Conservation (phyloP, 2,113 vertebrate species). For the Plotosus lineatus region DNA sequence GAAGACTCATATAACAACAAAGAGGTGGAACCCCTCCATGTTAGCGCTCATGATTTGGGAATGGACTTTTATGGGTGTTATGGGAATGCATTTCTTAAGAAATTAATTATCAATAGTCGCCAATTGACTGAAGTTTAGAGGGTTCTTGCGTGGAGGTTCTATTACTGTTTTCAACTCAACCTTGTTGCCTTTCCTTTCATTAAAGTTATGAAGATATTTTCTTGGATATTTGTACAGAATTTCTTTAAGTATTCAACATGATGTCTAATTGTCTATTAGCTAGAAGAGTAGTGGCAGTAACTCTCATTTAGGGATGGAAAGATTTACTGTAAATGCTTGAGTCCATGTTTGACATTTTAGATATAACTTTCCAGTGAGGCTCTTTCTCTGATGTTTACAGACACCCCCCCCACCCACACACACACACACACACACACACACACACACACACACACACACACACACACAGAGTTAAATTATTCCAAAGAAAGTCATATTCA, state of each 20-base stretch:
- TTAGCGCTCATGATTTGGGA: neutral
- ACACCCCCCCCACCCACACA: too few relatives aligned
- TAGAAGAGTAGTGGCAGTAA: neutral
- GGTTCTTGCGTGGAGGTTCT: neutral
- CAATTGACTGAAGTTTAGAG: neutral
- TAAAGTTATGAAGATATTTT: neutral
- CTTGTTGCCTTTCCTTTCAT: neutral
- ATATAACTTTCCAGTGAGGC: neutral
- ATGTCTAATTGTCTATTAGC: neutral
- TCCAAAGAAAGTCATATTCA: neutral
- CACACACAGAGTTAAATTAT: neutral
- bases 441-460: too few relatives aligned
- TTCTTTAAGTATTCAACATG: neutral
- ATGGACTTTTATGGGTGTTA: neutral
- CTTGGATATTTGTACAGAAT: neutral
- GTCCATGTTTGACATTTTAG: neutral
- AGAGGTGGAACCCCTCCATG: neutral
- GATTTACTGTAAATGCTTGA: neutral
- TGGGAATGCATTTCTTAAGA: neutral
- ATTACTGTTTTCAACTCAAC: neutral
- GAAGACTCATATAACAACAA: neutral
- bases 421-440: too few relatives aligned
- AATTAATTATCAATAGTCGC: neutral
- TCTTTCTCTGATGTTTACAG: neutral
- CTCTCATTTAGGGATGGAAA: neutral